Percentiles rank a stretch among this genome's conserved stretches.
These are phyloP conservation scores for Ancistrus triradiatus DNA, from an alignment of 2,113 vertebrate genomes.

Conservation along the genomic window DNA sequence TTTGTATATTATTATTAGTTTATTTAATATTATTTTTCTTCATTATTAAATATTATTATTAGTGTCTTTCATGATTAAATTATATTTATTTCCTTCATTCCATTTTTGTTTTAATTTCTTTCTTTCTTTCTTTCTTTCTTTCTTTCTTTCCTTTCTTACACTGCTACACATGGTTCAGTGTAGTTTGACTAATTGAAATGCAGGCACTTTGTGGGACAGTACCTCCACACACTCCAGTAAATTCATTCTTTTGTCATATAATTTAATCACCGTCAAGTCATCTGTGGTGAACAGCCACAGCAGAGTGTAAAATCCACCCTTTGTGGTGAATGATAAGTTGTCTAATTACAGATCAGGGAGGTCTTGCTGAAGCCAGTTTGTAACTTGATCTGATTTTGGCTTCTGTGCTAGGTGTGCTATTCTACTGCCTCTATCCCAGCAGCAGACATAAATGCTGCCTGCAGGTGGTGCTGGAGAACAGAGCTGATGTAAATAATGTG, in stretches of 20 bases:
- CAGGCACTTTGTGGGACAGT: conserved; percentile 31
- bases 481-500: conserved; percentile 82
- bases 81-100: no score
- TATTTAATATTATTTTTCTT: no score
- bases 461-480: conserved; percentile 69
- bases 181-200: no score
- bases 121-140: no score
- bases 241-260: conserved; percentile 2
- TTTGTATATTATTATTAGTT: no score
- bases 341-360: conserved; percentile 64
- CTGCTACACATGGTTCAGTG: no score
- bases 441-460: conserved; percentile 76
- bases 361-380: conserved; percentile 43
- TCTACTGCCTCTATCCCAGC: conserved; percentile 84
- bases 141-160: no score
- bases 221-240: background rate
- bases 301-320: conserved; percentile 5
- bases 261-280: background rate
- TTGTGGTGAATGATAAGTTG: conserved; percentile 17
- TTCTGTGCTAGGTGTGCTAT: conserved; percentile 77
- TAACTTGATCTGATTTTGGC: conserved; percentile 50
- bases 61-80: no score
- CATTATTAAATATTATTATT: no score
- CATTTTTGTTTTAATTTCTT: no score
- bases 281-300: background rate